A percentile compares a stretch with the other conserved stretches of the same genome.
Conservation (phyloP, 2,888 invertebrate genomes). For the Aphidoletes aphidimyza region DNA sequence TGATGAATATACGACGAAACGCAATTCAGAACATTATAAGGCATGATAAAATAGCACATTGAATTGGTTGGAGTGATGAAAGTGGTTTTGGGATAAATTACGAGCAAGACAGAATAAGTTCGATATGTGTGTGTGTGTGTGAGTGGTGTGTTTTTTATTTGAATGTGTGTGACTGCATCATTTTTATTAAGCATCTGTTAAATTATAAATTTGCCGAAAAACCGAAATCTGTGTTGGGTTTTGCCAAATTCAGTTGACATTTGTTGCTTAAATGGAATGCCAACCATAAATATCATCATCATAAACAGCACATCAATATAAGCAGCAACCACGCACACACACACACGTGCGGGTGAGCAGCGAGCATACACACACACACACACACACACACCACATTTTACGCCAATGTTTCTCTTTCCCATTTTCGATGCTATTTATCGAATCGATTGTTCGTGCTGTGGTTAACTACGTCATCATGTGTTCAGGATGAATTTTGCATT, state of each 20-base stretch:
- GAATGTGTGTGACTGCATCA: constrained; percentile 45
- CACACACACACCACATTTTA: not conserved
- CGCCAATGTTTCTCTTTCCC: too few species aligned
- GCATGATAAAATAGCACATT: not conserved
- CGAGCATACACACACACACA: not conserved
- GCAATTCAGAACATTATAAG: not conserved
- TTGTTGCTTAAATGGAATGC: not conserved
- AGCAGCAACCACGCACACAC: not conserved
- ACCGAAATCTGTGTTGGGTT: not conserved
- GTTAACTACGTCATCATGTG: too few species aligned
- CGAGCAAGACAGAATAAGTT: too few species aligned
- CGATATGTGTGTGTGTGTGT: not conserved
- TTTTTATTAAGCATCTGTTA: constrained; percentile 41
- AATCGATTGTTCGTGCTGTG: too few species aligned
- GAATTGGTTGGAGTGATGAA: not conserved
- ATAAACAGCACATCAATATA: constrained; percentile 26
- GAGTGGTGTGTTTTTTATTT: not conserved
- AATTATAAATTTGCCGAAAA: constrained; percentile 31
- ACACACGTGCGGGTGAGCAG: not conserved
- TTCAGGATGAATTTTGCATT: too few species aligned
- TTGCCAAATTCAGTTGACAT: not conserved
- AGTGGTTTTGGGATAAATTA: too few species aligned
- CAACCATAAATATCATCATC: constrained; percentile 31
- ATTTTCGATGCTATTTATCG: too few species aligned
- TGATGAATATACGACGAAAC: constrained; percentile 28